Base-by-base conservation (phyloP, 2,888 invertebrate species). In the Volucella zonaria region DNA sequence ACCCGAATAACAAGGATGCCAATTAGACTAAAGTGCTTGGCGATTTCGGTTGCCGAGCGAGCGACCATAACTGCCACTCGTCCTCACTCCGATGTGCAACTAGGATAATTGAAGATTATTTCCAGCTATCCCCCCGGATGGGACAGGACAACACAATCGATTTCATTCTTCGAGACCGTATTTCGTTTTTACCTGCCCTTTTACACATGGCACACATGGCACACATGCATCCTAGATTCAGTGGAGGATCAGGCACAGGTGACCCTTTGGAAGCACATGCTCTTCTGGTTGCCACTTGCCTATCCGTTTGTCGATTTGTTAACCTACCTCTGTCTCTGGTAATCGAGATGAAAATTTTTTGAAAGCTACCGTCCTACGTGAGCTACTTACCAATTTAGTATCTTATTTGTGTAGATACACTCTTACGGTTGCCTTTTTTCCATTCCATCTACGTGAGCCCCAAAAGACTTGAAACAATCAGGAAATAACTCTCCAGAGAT, bases 101-200 rank as follows among this genome's bases (percentile, higher is more conserved):
- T 14, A 64, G 40, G 56, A 64, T 75, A 66, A 66, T 66, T 67
- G 51, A 56, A 47, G 54, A 47, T 74, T 62, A 74, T 49, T 56
- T 64, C 23, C 56, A 54, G 52, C 40, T 56, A 9, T 23, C 14
- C 38, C 64, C 12, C 14, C 52, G 31, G 31, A 31, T 31, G 31
- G 6, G 31, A 31, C 54, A 40, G 58, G 14, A 47, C 40, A 68
- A 68, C 10, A 68, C 56, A 68, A 56, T 47, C 38, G 56, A 68
- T 68, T n/a, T 8, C n/a, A 54, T 31, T 47, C 45, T 64, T 66
- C n/a, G 31, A 31, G 6, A 31, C 6, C 31, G 6, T 8, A n/a
- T 38, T 10, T 42, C 47, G 14, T 18, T 15, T 54, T 54, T 54
- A 38, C 15, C 12, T 54, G 31, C 38, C 56, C 38, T 38, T 6